These are phyloP conservation scores for Spizaetus ornatus DNA, from an alignment of 2,113 vertebrate genomes.

Conservation along the genomic window DNA sequence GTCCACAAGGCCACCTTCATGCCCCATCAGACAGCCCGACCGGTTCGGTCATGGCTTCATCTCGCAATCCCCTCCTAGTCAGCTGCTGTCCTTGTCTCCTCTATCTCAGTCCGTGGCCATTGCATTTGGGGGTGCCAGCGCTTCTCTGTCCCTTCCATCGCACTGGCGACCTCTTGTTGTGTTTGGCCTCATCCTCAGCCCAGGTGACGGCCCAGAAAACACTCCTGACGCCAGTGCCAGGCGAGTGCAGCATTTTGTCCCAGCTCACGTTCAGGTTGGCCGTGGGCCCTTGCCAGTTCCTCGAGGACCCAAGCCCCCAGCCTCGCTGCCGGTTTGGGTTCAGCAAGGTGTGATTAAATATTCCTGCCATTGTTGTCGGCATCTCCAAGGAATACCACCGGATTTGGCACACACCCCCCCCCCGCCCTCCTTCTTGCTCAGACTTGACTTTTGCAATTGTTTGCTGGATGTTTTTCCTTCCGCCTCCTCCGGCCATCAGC, in stretches of 20 bases:
- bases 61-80: background rate
- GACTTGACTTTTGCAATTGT: conserved; percentile 64
- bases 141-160: background rate
- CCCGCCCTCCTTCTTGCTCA: conserved; percentile 53
- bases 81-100: background rate
- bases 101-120: accelerated
- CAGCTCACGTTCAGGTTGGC: accelerated
- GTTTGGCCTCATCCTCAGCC: background rate
- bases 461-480: conserved; percentile 52
- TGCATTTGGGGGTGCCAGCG: background rate
- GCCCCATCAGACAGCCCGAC: background rate
- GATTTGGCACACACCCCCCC: background rate
- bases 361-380: conserved; percentile 6
- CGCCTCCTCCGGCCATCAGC: conserved; percentile 42
- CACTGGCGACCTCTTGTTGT: accelerated
- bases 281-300: background rate
- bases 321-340: background rate
- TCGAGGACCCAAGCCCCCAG: background rate
- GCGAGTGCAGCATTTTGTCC: accelerated
- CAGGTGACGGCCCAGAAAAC: background rate
- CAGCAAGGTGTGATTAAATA: background rate
- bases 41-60: background rate
- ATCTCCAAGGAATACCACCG: conserved; percentile 28
- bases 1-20: background rate
- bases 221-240: accelerated